A percentile compares a stretch with the other conserved stretches of the same genome.
phyloP scores from a whole-genome alignment of 2,113 vertebrate genomes.

The Arothron firmamentum region DNA sequence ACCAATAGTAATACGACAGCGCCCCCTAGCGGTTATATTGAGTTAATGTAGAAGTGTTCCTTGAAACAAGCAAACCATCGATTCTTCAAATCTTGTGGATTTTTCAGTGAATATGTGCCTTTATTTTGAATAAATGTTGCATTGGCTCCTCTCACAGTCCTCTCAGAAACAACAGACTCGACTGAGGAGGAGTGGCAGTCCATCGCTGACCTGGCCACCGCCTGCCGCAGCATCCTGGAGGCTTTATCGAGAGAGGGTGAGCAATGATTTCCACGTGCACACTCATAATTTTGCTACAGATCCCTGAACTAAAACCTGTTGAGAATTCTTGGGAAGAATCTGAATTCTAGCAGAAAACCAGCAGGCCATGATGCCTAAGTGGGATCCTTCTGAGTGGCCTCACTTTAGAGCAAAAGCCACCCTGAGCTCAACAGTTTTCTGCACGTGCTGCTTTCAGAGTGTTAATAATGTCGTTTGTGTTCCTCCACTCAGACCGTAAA shows the following conservation, averaged over 20 bases:
- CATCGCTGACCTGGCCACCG: slow-evolving; percentile 82
- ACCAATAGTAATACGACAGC: slow-evolving; percentile 31
- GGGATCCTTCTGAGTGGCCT: no score
- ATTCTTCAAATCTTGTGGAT: no score
- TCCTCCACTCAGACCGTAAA: slow-evolving; percentile 64
- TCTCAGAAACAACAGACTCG: slow-evolving; percentile 80
- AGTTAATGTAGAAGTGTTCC: slow-evolving; percentile 22
- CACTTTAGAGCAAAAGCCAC: no score
- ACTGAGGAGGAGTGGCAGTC: slow-evolving; percentile 89
- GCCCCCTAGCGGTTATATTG: slow-evolving; percentile 54
- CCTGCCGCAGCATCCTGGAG: slow-evolving; percentile 85
- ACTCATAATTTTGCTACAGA: background rate
- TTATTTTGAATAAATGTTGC: no score
- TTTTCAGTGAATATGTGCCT: no score
- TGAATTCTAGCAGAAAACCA: no score
- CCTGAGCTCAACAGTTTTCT: no score
- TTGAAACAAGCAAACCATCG: background rate
- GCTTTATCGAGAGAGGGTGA: slow-evolving; percentile 85
- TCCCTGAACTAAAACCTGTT: no score
- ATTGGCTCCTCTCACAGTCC: slow-evolving; percentile 62
- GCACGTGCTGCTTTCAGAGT: background rate
- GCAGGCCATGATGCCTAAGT: no score
- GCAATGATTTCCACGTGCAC: slow-evolving; percentile 8
- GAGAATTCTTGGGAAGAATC: no score
- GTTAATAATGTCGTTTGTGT: slow-evolving; percentile 5